A percentile compares a stretch with the other conserved stretches of the same genome.
phyloP scores from a whole-genome alignment of 2,797 vertebrate genomes.

The Protonibea diacanthus region DNA sequence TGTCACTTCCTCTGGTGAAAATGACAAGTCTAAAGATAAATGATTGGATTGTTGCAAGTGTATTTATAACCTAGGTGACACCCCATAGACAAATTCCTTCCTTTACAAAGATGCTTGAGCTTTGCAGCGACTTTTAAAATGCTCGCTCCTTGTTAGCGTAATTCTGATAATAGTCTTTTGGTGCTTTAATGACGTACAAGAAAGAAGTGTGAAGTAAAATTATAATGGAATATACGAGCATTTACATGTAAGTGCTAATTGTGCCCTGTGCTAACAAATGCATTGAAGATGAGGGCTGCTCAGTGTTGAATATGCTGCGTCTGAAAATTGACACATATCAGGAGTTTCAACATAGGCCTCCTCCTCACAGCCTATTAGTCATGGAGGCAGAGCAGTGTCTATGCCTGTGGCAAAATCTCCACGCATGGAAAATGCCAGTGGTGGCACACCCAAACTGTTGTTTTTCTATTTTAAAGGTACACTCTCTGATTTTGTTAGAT shows the following conservation, averaged over 20 bases:
- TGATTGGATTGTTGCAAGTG: slow-evolving; percentile 57
- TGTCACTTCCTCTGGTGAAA: slow-evolving; percentile 56
- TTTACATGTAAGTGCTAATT: slow-evolving; percentile 56
- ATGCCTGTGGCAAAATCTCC: slow-evolving; percentile 54
- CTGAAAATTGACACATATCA: slow-evolving; percentile 53
- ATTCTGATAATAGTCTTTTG: slow-evolving; percentile 34
- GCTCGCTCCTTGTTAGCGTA: slow-evolving; percentile 22
- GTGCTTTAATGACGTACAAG: slow-evolving; percentile 17
- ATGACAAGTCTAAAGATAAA: slow-evolving; percentile 68
- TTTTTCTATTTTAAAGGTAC: slow-evolving; percentile 57
- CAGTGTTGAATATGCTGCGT: not conserved
- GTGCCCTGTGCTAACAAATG: slow-evolving; percentile 34
- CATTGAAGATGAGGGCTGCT: not conserved
- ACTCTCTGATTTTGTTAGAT: slow-evolving; percentile 7
- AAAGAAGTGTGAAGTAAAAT: slow-evolving; percentile 22
- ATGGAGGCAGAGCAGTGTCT: slow-evolving; percentile 50
- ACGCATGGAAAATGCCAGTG: slow-evolving; percentile 55
- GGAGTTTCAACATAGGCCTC: slow-evolving; percentile 63
- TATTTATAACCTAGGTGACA: slow-evolving; percentile 74
- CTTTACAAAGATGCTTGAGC: slow-evolving; percentile 50
- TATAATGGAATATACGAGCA: slow-evolving; percentile 13
- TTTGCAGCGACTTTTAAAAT: slow-evolving; percentile 25
- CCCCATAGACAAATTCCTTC: slow-evolving; percentile 59
- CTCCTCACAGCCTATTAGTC: slow-evolving; percentile 59
- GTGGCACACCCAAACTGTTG: slow-evolving; percentile 69